Evolutionary conservation across 2,113 vertebrate genomes (phyloP), one percentile per base, ranked within the genome.

Genomic region (Spilogale gracilis): DNA sequence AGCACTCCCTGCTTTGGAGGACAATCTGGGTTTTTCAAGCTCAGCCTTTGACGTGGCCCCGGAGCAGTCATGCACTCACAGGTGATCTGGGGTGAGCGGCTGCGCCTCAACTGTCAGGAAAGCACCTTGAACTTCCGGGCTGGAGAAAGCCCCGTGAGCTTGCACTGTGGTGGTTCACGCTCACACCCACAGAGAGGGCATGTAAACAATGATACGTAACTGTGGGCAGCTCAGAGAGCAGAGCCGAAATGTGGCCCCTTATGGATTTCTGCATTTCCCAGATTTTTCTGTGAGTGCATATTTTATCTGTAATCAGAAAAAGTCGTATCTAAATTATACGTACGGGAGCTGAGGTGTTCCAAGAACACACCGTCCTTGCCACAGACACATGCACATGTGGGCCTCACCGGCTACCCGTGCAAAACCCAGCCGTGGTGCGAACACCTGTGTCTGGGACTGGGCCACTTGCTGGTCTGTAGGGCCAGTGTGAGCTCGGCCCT

Each of bases 351-450:
- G 21, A 23, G 11, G 0, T 67, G 9, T 32, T 67, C 32, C 16
- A 38, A 67, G 76, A 58, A 71, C 74, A 14, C 9, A 0, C 12
- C 0, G 1, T 2, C 32, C 81, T 25, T 25, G n/a, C 25, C 21
- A 18, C 17, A 8, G 61, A 11, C 17, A 18, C 0, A 2, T 0
- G 18, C 9, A 1, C 2, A 9, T 0, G 1, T 6, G 7, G 69
- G 48, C n/a, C 45, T 7, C 25, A 5, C 27, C 0, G 9, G 20
- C 74, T 1, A 32, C 61, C 30, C 0, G 6, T 10, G 52, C 0
- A 13, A 7, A 20, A 16, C 16, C 38, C 4, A 17, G 50, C 52
- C 4, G 23, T 1, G 3, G 45, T 52, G 16, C 23, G 32, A 48
- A 63, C 0, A 2, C 9, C 63, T 61, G 23, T 61, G 60, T 25